Evolutionary conservation across 2,113 vertebrate genomes (phyloP).

Genomic region (Nibea coibor): DNA sequence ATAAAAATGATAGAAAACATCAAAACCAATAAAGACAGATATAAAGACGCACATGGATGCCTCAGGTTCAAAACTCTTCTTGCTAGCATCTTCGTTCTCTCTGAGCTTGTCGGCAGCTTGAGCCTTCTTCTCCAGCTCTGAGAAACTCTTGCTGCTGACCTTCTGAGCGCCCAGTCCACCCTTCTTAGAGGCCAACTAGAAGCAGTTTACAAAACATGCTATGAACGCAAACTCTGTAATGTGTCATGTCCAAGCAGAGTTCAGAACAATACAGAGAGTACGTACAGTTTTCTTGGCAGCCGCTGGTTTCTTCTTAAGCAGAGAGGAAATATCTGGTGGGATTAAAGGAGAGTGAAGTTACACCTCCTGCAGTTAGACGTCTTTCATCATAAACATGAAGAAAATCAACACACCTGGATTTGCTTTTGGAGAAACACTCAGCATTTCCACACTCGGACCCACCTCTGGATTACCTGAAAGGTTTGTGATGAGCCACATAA

Average conservation of each 20-base stretch:
- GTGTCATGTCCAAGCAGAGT: background rate
- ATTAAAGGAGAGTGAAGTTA: background rate
- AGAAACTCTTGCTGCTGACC: conserved; percentile 90
- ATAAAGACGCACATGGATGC: conserved; percentile 83
- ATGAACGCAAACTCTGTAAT: background rate
- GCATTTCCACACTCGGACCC: conserved; percentile 90
- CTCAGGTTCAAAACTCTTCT: conserved; percentile 75
- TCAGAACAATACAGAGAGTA: background rate
- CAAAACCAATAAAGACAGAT: background rate
- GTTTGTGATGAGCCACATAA: background rate
- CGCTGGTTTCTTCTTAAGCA: conserved; percentile 83
- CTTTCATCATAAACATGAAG: background rate
- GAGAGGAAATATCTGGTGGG: conserved; percentile 72
- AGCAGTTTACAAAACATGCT: background rate
- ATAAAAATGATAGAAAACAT: background rate
- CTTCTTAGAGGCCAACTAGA: conserved; percentile 90
- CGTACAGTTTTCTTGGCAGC: conserved; percentile 77
- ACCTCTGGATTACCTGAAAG: conserved; percentile 83
- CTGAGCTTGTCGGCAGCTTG: conserved; percentile 90
- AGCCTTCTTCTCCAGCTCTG: conserved; percentile 91
- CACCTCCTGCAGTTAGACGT: background rate
- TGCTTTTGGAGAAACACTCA: conserved; percentile 88
- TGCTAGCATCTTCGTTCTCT: conserved; percentile 77
- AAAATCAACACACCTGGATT: conserved; percentile 81
- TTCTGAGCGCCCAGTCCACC: conserved; percentile 95